phyloP scores from a whole-genome alignment of 2,113 vertebrate species.

The Myiozetetes cayanensis region DNA sequence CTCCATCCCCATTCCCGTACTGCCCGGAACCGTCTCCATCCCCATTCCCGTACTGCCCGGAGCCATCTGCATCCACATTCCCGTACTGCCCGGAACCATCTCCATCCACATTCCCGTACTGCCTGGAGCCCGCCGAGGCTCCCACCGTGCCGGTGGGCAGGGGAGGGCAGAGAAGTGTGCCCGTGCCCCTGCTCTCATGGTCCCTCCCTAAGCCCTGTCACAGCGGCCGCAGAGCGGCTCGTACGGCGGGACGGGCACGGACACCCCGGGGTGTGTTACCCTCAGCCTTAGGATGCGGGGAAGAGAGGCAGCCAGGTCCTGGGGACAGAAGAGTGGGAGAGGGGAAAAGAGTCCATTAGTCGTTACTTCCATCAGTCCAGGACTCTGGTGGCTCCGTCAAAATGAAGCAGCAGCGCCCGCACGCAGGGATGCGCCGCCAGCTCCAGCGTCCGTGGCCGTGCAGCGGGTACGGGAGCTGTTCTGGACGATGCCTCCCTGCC shows the following conservation, averaged over 20 bases:
- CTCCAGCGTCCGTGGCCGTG: rapidly evolving
- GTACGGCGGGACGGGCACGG: not conserved
- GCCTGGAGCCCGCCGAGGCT: rapidly evolving
- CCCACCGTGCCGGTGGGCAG: rapidly evolving
- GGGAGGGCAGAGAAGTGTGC: not conserved
- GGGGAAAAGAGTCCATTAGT: not conserved
- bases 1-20: no score
- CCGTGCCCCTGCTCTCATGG: rapidly evolving
- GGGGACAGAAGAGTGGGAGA: not conserved
- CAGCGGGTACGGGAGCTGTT: no score
- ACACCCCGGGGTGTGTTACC: rapidly evolving
- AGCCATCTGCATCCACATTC: not conserved
- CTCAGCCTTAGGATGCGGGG: not conserved
- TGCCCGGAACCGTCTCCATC: no score
- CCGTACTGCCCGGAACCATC: rapidly evolving
- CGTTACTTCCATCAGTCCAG: rapidly evolving
- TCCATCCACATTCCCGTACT: no score
- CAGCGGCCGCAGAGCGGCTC: not conserved
- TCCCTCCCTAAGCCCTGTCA: no score
- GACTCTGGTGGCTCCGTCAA: rapidly evolving
- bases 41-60: no score
- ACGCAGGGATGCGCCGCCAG: rapidly evolving
- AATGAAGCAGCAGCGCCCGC: no score
- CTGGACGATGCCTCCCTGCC: rapidly evolving
- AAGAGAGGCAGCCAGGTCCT: not conserved